A percentile compares a stretch with the other conserved stretches of the same genome.
Evolutionary conservation across 2,888 invertebrate genomes (phyloP).

Genomic region (Acrobasis suavella): DNA sequence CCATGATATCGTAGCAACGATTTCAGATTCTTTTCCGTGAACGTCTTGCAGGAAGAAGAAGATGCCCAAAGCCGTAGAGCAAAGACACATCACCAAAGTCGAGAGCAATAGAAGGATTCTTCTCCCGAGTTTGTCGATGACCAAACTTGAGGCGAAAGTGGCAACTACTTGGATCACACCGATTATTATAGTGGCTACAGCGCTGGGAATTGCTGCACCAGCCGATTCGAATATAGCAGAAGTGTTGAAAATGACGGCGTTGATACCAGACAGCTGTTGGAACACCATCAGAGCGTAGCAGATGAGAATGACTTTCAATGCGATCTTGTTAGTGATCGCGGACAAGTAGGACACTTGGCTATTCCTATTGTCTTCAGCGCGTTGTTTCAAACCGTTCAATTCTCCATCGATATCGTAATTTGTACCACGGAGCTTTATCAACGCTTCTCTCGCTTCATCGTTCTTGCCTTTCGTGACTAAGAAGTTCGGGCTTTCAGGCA

Average conservation of each 20-base stretch:
- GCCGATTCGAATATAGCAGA: constrained; percentile 88
- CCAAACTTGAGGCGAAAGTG: constrained; percentile 87
- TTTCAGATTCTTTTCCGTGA: constrained; percentile 49
- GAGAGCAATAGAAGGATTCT: constrained; percentile 89
- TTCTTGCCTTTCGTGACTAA: constrained; percentile 84
- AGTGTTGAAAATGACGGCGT: constrained; percentile 92
- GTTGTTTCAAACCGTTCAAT: constrained; percentile 82
- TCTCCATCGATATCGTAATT: constrained; percentile 86
- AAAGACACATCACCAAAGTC: constrained; percentile 86
- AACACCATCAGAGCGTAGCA: constrained; percentile 92
- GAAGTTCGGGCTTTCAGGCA: constrained; percentile 94
- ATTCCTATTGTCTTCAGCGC: constrained; percentile 75
- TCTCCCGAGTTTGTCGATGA: constrained; percentile 92
- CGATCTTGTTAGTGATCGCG: constrained; percentile 83
- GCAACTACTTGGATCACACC: constrained; percentile 92
- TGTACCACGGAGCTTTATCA: constrained; percentile 88
- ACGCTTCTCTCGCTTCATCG: constrained; percentile 85
- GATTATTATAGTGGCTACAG: constrained; percentile 88
- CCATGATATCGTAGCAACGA: constrained; percentile 85
- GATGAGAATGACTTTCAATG: constrained; percentile 86
- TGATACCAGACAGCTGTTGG: constrained; percentile 93
- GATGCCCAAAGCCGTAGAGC: constrained; percentile 86
- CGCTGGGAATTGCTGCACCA: constrained; percentile 80
- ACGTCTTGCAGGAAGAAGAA: constrained; percentile 83
- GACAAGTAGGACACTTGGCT: constrained; percentile 80